These are phyloP conservation scores for Limanda limanda DNA, from an alignment of 2,113 vertebrate species.

Conservation along the genomic window DNA sequence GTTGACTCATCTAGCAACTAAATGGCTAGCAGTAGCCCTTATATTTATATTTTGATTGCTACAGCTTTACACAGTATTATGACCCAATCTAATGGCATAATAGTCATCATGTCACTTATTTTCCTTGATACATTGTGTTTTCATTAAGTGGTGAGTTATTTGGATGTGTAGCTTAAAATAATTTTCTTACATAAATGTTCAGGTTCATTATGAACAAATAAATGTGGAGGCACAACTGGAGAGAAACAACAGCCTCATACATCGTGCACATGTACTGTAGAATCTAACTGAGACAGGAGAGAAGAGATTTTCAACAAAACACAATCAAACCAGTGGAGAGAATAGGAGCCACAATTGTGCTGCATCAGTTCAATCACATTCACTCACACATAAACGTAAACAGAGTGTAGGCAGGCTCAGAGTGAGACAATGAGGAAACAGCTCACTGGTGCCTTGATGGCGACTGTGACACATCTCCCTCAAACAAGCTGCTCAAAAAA, in stretches of 20 bases:
- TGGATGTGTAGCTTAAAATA: too few relatives aligned
- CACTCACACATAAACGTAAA: neutral
- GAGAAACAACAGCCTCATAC: neutral
- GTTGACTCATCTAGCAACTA: too few relatives aligned
- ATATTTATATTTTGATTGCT: too few relatives aligned
- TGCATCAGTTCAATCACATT: conserved; percentile 10
- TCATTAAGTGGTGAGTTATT: too few relatives aligned
- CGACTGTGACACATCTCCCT: conserved; percentile 33
- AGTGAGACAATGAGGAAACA: conserved; percentile 19
- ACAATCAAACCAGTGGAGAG: conserved; percentile 11
- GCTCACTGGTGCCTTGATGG: neutral
- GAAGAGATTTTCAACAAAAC: neutral
- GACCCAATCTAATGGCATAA: too few relatives aligned
- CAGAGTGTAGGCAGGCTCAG: neutral
- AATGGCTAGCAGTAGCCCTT: too few relatives aligned
- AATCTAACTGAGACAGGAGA: neutral
- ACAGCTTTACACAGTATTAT: too few relatives aligned
- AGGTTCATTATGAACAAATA: neutral
- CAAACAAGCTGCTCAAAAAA: conserved; percentile 42
- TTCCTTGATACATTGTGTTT: too few relatives aligned
- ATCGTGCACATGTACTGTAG: neutral
- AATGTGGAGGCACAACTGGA: neutral
- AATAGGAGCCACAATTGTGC: conserved; percentile 18
- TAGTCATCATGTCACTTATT: too few relatives aligned
- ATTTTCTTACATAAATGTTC: neutral